A percentile compares a stretch with the other conserved stretches of the same genome.
Evolutionary conservation across 2,113 vertebrate species (phyloP).

Genomic region (Callocephalon fimbriatum): DNA sequence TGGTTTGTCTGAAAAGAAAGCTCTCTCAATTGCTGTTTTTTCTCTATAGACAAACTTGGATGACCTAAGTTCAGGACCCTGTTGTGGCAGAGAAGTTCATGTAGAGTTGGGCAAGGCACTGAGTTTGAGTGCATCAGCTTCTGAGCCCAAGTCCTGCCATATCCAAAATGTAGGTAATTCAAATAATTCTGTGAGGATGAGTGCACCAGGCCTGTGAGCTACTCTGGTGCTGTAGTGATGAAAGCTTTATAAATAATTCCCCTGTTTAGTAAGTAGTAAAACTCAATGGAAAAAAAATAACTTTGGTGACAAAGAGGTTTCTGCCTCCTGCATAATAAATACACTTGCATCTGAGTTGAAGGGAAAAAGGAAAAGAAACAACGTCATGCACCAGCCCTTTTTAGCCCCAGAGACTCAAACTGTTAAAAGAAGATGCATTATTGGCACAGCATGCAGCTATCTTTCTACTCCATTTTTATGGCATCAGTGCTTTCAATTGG

Average conservation of each 20-base stretch:
- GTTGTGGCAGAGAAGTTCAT: neutral
- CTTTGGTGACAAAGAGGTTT: neutral
- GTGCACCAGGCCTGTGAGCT: neutral
- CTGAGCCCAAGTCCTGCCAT: neutral
- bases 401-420: conserved; percentile 33
- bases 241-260: neutral
- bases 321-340: neutral
- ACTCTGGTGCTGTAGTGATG: neutral
- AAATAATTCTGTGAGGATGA: neutral
- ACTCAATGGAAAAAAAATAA: neutral
- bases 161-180: neutral
- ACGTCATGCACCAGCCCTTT: neutral
- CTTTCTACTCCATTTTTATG: conserved; percentile 45
- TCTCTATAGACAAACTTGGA: neutral
- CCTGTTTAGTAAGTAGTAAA: neutral
- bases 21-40: neutral
- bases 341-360: neutral
- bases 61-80: neutral
- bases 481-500: conserved; percentile 66
- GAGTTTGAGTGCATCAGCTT: neutral
- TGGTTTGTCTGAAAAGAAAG: neutral
- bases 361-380: neutral
- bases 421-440: conserved; percentile 57
- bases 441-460: neutral
- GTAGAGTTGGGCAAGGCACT: neutral